Base-by-base conservation (phyloP, 1,140 invertebrate genomes). In the Rhagoletis pomonella region DNA sequence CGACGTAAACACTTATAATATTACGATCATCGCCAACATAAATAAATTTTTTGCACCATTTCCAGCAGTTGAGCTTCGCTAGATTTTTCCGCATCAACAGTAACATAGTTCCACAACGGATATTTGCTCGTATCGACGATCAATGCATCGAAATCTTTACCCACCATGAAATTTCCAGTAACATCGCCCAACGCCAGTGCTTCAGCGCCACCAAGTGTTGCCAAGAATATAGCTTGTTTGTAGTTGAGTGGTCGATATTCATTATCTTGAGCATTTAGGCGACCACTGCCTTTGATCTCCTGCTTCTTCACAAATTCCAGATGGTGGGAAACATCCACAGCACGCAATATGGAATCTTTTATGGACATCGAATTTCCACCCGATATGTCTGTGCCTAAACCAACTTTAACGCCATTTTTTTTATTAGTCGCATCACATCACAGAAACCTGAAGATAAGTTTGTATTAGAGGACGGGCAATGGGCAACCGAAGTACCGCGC, bases 401-500 rank as follows among this genome's bases (percentile, higher is more conserved):
- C 97, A 86, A 98, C 94, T 91, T 95, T 96, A 5, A 98, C 90
- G 0, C 95, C 95, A 73, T 94, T 92, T 29, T 95, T 90, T 60
- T n/a, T n/a, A 95, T 91, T 4, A 98, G 90, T 87, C 94, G 94
- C 87, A 95, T 94, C 0, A 97, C 95, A 91, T 98, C 96, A 90
- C 97, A 98, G 0, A 98, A 90, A 0, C 98, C 98, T 87, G 97
- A 98, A 90, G 94, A 94, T n/a, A 98, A 93, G 89, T 95, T 95
- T 7, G 95, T 96, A 93, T 99, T 99, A 7, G 97, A 98, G 65
- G 96, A 95, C 1, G 98, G 97, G 93, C 98, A 99, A 92, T 98
- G 97, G 4, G 97, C 95, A 10, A 98, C 92, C 2, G 96, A 95
- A 14, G 95, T 95, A 4, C 94, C 94, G 77, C 94, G 94, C 39